These are phyloP conservation scores for Hetaerina titia DNA, from an alignment of 2,888 invertebrate genomes.

Conservation along the genomic window DNA sequence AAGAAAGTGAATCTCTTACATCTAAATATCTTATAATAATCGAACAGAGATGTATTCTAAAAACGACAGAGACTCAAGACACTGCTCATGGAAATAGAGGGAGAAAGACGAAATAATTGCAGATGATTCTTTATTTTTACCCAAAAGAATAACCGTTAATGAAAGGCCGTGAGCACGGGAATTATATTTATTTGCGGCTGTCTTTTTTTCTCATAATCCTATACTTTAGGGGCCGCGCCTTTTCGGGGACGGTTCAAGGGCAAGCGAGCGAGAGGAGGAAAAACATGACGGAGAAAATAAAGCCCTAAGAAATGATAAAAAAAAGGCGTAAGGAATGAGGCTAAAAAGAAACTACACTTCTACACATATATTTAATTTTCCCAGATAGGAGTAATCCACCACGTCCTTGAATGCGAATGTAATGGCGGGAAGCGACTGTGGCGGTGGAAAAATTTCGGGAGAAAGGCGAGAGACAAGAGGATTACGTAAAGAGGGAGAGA, in stretches of 20 bases:
- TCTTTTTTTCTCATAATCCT: slow-evolving; percentile 28
- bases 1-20: slow-evolving; percentile 63
- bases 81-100: neutral
- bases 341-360: slow-evolving; percentile 23
- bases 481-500: neutral
- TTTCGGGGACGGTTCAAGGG: slow-evolving; percentile 47
- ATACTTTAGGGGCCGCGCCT: slow-evolving; percentile 54
- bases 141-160: slow-evolving; percentile 57
- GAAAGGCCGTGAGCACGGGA: slow-evolving; percentile 48
- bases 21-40: slow-evolving; percentile 66
- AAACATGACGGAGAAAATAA: slow-evolving; percentile 17
- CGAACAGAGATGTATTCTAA: slow-evolving; percentile 7
- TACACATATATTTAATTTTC: slow-evolving; percentile 58
- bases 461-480: neutral
- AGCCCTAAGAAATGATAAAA: slow-evolving; percentile 1
- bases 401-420: slow-evolving; percentile 42
- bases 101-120: slow-evolving; percentile 47
- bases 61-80: neutral
- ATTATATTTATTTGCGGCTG: slow-evolving; percentile 57
- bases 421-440: neutral
- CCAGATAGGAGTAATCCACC: slow-evolving; percentile 23
- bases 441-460: neutral
- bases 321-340: neutral
- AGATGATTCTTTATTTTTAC: slow-evolving; percentile 21
- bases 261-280: neutral